These are phyloP conservation scores for Ataeniobius toweri DNA, from an alignment of 2,797 vertebrate species.

Conservation along the genomic window DNA sequence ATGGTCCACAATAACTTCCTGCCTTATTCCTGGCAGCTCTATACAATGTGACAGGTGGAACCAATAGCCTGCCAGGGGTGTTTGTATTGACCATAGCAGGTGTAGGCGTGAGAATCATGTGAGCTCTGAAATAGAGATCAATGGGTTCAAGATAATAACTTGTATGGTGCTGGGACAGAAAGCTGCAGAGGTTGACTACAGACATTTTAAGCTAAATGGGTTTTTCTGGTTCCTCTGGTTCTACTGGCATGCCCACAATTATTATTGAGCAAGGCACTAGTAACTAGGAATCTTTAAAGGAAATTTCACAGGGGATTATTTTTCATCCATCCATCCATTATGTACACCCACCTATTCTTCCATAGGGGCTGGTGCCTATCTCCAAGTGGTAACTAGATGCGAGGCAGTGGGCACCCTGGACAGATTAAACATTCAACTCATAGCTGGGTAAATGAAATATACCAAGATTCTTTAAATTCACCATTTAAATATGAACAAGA, in stretches of 20 bases:
- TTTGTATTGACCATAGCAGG: conserved; percentile 60
- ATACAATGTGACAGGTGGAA: conserved; percentile 79
- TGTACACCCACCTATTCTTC: neutral
- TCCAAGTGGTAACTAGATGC: neutral
- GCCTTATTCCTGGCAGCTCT: conserved; percentile 63
- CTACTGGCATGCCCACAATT: neutral
- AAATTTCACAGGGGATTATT: neutral
- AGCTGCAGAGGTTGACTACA: neutral
- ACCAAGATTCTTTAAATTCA: too few species aligned
- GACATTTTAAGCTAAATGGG: neutral
- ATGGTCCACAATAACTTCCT: conserved; percentile 82
- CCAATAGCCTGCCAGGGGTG: conserved; percentile 57
- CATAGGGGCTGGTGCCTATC: neutral
- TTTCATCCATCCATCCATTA: neutral
- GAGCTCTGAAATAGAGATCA: conserved; percentile 47
- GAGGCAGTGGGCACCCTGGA: too few species aligned
- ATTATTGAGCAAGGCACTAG: neutral
- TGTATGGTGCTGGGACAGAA: conserved; percentile 12
- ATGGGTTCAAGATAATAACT: conserved; percentile 19
- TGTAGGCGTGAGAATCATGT: conserved; percentile 64
- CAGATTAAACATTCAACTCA: neutral
- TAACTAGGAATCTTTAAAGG: neutral
- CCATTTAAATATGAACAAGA: too few species aligned
- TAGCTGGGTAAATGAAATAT: too few species aligned
- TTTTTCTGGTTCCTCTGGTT: neutral